Evolutionary conservation across 1,140 invertebrate genomes (phyloP), one percentile per base, ranked within the genome.

Genomic region (Drosophila littoralis): DNA sequence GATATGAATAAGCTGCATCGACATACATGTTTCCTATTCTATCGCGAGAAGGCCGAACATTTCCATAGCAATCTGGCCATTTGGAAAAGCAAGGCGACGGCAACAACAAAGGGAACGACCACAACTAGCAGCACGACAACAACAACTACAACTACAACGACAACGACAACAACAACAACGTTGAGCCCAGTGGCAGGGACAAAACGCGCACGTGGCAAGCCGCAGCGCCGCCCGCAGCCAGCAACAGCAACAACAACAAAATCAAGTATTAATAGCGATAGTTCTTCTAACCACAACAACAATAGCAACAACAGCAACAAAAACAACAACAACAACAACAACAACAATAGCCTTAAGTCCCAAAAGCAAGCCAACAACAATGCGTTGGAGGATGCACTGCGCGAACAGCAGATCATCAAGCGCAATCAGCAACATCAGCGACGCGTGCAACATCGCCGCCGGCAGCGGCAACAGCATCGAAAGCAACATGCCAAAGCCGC

Each of bases 181-280:
- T 64, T 61, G 28, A 73, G 77, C 60, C 78, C 85, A 80, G 67
- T 83, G 72, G 61, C 72, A 48, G 72, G 48, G 54, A 79, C 68
- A 60, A 82, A 82, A 72, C 59, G 75, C 45, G 54, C 55, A 60
- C 83, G 71, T 51, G 42, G 68, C 4, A 86, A 82, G 17, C 38
- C 43, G 54, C 22, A 33, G 48, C 70, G 71, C 50, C 75, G 67
- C 69, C 55, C 13, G 7, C 43, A 72, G 52, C 36, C 46, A 65
- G 4, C 55, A 43, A 12, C 45, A 59, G 12, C 66, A 58, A 60
- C 72, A 70, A 8, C 73, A 71, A 61, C 60, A 58, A 48, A 73
- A 68, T 77, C 77, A 85, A 90, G 86, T 90, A 90, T 90, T 90
- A 90, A 86, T 90, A 90, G 84, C 74, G 77, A 89, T 88, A 89